Percentiles rank a stretch among this genome's conserved stretches.
Evolutionary conservation across 92 coral and sea anemone genomes (phyloP).

Genomic region (Porites evermanni): DNA sequence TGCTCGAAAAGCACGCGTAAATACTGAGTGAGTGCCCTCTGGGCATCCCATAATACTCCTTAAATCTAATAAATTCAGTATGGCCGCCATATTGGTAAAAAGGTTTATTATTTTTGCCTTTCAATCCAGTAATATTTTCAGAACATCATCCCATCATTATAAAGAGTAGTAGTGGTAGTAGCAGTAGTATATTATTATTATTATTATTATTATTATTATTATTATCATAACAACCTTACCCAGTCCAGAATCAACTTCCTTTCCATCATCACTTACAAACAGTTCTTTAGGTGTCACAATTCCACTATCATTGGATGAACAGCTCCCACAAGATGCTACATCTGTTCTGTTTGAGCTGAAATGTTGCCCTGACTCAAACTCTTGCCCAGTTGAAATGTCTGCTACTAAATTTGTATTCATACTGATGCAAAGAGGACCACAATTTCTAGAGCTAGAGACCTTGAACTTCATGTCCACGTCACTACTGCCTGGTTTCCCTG

Average conservation of each 20-base stretch:
- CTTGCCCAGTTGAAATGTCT: conserved; percentile 57
- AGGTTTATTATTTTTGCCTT: too few relatives aligned
- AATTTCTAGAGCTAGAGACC: conserved; percentile 32
- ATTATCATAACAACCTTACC: background rate
- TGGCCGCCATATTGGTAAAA: too few relatives aligned
- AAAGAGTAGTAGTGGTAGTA: background rate
- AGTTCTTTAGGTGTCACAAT: conserved; percentile 27
- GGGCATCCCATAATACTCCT: too few relatives aligned
- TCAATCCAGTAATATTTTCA: too few relatives aligned
- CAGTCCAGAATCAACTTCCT: conserved; percentile 30
- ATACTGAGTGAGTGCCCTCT: too few relatives aligned
- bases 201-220: background rate
- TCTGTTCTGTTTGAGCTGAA: background rate
- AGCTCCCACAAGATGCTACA: conserved; percentile 17
- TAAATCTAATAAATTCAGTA: too few relatives aligned
- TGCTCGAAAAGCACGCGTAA: too few relatives aligned
- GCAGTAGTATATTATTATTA: background rate
- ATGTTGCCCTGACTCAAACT: background rate
- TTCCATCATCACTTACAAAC: background rate
- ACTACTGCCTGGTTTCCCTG: background rate
- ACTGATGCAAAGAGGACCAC: conserved; percentile 41
- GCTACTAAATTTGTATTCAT: conserved; percentile 59
- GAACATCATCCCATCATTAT: too few relatives aligned
- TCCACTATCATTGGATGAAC: conserved; percentile 35
- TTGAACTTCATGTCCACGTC: conserved; percentile 40